Conservation (phyloP, 2,113 vertebrate genomes). For the Promerops cafer region DNA sequence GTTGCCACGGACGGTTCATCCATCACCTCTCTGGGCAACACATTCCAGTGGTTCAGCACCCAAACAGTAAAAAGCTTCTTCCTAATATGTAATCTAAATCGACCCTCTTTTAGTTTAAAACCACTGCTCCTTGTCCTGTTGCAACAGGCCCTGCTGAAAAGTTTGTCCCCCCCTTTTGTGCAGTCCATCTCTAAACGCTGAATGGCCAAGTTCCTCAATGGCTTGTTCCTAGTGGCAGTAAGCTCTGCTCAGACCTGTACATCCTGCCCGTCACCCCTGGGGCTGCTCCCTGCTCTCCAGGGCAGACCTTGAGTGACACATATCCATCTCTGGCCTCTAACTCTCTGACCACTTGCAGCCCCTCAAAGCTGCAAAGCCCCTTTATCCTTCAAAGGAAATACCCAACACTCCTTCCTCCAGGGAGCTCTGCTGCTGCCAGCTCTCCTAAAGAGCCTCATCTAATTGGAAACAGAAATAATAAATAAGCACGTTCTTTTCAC, state of each 20-base stretch:
- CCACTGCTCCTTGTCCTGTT: too few relatives aligned
- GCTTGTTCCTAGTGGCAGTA: neutral
- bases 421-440: neutral
- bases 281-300: neutral
- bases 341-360: neutral
- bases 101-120: neutral
- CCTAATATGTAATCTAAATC: fast-evolving
- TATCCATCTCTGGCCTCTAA: neutral
- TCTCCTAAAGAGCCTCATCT: neutral
- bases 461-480: neutral
- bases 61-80: neutral
- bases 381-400: neutral
- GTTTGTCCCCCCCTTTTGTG: neutral
- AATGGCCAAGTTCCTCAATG: neutral
- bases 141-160: neutral
- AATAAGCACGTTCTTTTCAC: neutral
- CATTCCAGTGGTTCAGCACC: neutral
- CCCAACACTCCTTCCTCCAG: neutral
- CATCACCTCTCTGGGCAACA: neutral
- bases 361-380: neutral
- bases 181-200: neutral
- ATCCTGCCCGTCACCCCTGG: neutral
- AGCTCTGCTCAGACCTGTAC: neutral
- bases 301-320: neutral
- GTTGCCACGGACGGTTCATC: neutral